Base-by-base conservation (phyloP, 2,888 invertebrate genomes). In the Diarsia brunnea region DNA sequence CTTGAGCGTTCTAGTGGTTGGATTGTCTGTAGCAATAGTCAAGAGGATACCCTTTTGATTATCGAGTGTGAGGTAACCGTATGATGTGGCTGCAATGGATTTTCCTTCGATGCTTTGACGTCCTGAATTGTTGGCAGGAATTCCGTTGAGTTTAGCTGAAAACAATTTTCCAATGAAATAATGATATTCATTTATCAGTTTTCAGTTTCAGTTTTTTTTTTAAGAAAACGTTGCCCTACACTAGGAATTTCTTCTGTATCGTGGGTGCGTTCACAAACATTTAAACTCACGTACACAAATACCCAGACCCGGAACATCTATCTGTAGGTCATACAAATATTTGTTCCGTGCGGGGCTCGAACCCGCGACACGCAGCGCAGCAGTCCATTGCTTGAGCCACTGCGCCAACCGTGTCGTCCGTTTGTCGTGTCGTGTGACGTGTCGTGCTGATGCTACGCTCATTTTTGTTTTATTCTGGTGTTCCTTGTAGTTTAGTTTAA, bases 11-110 rank as follows among this genome's bases (percentile, higher is more conserved):
- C 71, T 75, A 67, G 86, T 75, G 71, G 79, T 69, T 60, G 71
- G 77, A 75, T 77, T 77, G 77, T 78, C 76, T 73, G 73, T 70
- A 74, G 73, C 72, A 84, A 68, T 73, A 73, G 76, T 67, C 72
- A 60, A 69, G 82, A 71, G 75, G 21, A 69, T 51, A 64, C 45
- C 81, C 70, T 73, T 76, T 77, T 81, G 64, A 85, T 76, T 85
- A 76, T 81, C 24, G 55, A 76, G 67, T 76, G 72, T 64, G 24
- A 53, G 45, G 76, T 71, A 64, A 68, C 73, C 45, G 21, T 49
- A 24, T 0, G 3, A 58, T 31, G 45, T 31, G 38, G 49, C 16
- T 69, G 65, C n/a, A 47, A 38, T 66, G 43, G 61, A 38, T 69
- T 51, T 55, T 60, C 12, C 12, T 45, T 53, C 2, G 0, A 14